Conservation (phyloP, 2,888 invertebrate genomes). For the Lycaena phlaeas region DNA sequence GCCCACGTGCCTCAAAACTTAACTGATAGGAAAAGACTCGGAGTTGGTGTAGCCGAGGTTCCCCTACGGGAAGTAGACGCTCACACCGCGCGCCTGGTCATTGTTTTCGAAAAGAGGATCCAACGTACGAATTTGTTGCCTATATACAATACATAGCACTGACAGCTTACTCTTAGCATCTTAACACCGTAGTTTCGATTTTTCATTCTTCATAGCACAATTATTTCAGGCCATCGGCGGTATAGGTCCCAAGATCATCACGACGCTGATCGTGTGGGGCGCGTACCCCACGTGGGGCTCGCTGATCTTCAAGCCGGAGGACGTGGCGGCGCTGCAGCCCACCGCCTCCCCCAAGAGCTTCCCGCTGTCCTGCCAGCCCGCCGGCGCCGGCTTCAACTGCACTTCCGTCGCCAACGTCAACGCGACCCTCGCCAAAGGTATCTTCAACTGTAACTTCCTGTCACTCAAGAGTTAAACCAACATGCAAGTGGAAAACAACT, state of each 20-base stretch:
- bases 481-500: too few relatives aligned
- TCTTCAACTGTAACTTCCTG: conserved; percentile 34
- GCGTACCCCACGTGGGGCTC: conserved; percentile 84
- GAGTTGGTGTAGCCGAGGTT: too few relatives aligned
- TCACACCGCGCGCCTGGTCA: too few relatives aligned
- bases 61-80: too few relatives aligned
- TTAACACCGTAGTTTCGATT: too few relatives aligned
- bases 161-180: too few relatives aligned
- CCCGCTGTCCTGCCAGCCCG: conserved; percentile 24
- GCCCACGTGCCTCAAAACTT: too few relatives aligned
- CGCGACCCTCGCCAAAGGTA: conserved; percentile 23
- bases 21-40: too few relatives aligned
- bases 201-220: too few relatives aligned
- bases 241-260: conserved; percentile 83
- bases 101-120: too few relatives aligned
- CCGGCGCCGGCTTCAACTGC: conserved; percentile 31
- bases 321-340: conserved; percentile 18
- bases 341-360: conserved; percentile 19
- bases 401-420: conserved; percentile 14
- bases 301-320: conserved; percentile 67
- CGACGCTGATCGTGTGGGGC: conserved; percentile 79
- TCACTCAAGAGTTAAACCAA: conserved; percentile 22
- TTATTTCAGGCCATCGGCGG: conserved; percentile 80
- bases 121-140: too few relatives aligned
- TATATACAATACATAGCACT: too few relatives aligned